A percentile compares a stretch with the other conserved stretches of the same genome.
Evolutionary conservation across 1,140 invertebrate species (phyloP).

Genomic region (Neodiprion lecontei): DNA sequence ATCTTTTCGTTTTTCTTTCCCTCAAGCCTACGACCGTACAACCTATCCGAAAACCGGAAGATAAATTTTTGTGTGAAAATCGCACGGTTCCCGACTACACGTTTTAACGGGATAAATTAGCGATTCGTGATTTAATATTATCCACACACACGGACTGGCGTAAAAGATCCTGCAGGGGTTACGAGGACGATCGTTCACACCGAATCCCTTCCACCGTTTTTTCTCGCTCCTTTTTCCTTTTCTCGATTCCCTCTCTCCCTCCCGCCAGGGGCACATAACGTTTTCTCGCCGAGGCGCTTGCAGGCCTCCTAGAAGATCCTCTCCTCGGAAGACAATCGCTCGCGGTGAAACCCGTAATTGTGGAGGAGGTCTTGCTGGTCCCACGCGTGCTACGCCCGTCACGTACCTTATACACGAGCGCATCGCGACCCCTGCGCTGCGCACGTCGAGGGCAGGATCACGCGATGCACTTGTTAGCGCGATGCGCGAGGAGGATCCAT

Average conservation of each 20-base stretch:
- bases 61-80: constrained; percentile 2
- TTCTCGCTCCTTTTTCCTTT: constrained; percentile 26
- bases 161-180: neutral
- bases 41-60: neutral
- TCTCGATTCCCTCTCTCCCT: constrained; percentile 25
- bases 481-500: neutral
- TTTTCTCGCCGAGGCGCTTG: too few relatives aligned
- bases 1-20: too few relatives aligned
- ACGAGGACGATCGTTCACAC: neutral
- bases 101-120: neutral
- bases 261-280: constrained; percentile 17
- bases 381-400: constrained; percentile 41
- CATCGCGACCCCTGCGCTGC: neutral
- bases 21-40: too few relatives aligned
- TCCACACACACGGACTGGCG: too few relatives aligned
- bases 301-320: neutral
- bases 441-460: neutral
- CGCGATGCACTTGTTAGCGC: constrained; percentile 6
- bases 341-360: constrained; percentile 25
- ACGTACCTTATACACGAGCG: too few relatives aligned
- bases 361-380: constrained; percentile 53
- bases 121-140: neutral
- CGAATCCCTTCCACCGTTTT: neutral
- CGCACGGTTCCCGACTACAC: neutral
- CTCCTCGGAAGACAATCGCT: neutral